Evolutionary conservation across 2,888 invertebrate species (phyloP).

Genomic region (Tillus elongatus): DNA sequence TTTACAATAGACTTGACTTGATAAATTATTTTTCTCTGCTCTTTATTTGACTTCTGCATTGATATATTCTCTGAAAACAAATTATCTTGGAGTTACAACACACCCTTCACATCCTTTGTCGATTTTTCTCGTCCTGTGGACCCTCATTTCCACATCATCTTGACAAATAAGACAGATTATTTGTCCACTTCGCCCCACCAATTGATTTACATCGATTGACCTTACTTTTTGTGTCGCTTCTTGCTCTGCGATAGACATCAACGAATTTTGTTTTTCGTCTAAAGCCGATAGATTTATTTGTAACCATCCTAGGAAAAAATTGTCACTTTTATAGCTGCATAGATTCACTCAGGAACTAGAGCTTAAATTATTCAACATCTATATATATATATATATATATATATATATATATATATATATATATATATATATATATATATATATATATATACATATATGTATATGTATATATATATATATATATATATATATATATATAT

Average conservation of each 20-base stretch:
- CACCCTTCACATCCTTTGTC: constrained; percentile 16
- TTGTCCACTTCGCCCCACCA: constrained; percentile 38
- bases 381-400: too few relatives aligned
- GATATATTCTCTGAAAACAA: neutral
- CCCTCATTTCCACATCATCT: constrained; percentile 38
- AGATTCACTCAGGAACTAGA: too few relatives aligned
- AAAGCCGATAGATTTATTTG: too few relatives aligned
- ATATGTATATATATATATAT: too few relatives aligned
- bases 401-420: too few relatives aligned
- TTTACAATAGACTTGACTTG: too few relatives aligned
- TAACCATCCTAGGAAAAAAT: too few relatives aligned
- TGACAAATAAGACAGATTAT: constrained; percentile 41
- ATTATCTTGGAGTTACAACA: neutral
- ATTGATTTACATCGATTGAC: constrained; percentile 41
- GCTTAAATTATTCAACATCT: too few relatives aligned
- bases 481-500: too few relatives aligned
- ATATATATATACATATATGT: too few relatives aligned
- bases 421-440: too few relatives aligned
- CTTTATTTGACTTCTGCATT: neutral
- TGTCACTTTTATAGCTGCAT: too few relatives aligned
- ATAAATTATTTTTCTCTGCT: neutral
- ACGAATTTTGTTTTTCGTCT: neutral
- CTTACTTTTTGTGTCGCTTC: constrained; percentile 20
- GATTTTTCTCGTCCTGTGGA: constrained; percentile 35
- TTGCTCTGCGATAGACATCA: neutral